phyloP scores from a whole-genome alignment of 2,797 vertebrate species.

The Amniataba percoides region DNA sequence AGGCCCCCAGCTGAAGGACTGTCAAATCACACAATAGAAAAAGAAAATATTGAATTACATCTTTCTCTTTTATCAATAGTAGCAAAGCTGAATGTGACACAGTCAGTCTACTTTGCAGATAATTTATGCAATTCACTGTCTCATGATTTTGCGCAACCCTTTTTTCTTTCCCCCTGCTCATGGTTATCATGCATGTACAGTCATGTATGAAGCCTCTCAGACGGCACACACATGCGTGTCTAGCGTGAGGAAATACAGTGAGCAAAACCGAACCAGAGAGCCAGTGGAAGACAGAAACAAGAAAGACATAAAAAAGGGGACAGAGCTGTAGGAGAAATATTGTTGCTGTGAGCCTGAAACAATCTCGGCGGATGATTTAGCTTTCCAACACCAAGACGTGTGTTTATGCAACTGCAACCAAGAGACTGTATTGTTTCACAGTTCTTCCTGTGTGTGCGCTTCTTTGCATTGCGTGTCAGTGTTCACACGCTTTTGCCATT shows the following conservation, averaged over 20 bases:
- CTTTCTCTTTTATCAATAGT: background rate
- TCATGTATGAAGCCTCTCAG: background rate
- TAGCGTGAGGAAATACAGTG: background rate
- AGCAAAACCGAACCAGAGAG: background rate
- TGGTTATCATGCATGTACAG: background rate
- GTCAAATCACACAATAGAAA: background rate
- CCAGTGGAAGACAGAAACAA: background rate
- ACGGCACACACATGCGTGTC: background rate
- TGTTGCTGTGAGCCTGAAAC: constrained; percentile 10
- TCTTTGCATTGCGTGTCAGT: background rate
- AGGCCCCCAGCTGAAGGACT: background rate
- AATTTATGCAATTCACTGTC: background rate
- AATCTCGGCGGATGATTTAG: constrained; percentile 21
- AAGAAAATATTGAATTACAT: background rate
- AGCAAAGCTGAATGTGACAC: background rate
- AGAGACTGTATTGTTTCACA: constrained; percentile 3
- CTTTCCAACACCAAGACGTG: constrained; percentile 19
- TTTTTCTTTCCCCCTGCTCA: background rate
- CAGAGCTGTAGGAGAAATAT: background rate
- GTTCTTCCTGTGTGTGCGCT: background rate
- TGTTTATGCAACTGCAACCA: constrained; percentile 33
- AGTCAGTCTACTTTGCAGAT: background rate
- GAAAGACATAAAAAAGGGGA: background rate
- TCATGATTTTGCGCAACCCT: too few species aligned
- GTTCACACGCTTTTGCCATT: constrained; percentile 1